Conservation (phyloP, 2,113 vertebrate species). For the Urocitellus parryii region DNA sequence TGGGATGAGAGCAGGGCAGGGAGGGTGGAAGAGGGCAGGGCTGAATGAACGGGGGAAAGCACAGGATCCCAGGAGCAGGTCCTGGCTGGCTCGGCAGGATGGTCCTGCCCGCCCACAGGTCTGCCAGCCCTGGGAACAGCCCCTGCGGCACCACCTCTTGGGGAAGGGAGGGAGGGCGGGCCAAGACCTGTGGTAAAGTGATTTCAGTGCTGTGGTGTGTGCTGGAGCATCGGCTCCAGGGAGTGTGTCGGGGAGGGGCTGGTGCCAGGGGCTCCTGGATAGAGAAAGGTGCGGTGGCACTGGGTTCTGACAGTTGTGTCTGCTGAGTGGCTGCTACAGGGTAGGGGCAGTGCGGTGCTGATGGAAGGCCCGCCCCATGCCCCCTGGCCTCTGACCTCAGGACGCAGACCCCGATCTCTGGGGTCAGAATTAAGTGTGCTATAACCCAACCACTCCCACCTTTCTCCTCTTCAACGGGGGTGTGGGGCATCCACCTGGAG, state of each 20-base stretch:
- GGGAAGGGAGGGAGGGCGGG: background rate
- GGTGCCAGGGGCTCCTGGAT: background rate
- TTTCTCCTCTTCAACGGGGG: background rate
- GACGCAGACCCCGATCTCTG: background rate
- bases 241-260: background rate
- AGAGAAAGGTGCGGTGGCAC: background rate
- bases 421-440: background rate
- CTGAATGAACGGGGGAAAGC: background rate
- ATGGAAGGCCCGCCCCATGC: background rate
- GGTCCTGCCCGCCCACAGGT: background rate
- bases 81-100: background rate
- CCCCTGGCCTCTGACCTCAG: background rate
- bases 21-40: background rate
- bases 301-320: no score
- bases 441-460: background rate
- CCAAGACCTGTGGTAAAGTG: constrained; percentile 49
- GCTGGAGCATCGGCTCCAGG: background rate
- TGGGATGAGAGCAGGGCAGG: background rate
- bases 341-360: background rate
- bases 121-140: no score
- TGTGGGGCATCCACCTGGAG: background rate
- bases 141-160: background rate
- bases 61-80: background rate
- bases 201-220: constrained; percentile 53
- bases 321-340: background rate